Evolutionary conservation across 2,888 invertebrate species (phyloP), one percentile per base, ranked within the genome.

Genomic region (Rotaria magnacalcarata): DNA sequence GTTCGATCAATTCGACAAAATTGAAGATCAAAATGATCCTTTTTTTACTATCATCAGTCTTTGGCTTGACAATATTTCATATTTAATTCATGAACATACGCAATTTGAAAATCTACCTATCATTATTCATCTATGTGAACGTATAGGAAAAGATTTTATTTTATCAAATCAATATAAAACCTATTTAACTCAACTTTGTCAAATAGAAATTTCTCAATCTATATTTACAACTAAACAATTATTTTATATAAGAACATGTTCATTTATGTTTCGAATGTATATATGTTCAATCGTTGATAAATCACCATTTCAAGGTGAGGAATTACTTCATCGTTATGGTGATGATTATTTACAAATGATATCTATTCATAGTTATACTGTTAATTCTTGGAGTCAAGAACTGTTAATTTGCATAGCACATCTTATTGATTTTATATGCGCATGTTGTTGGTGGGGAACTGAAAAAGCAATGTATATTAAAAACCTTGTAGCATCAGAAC

Each of bases 211-310:
- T 21, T 47, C 47, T 4, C 43, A 80, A n/a, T 80, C 80, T 16
- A 80, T 80, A 80, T 80, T 47, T 47, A 80, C 43, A 47, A 14
- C n/a, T 47, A 43, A 80, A 80, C 47, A 47, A 47, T 80, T 80
- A 21, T 80, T 43, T 24, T 80, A 80, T 47, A 80, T 80, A 10
- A 80, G 47, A 80, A 80, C 80, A 80, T 80, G 80, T 47, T 80
- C 80, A n/a, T 47, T 80, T n/a, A 5, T 47, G 14, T 80, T 80
- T 43, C 80, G 47, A 47, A 47, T 80, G 43, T 80, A n/a, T n/a
- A 21, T 43, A 80, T 47, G 80, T 80, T 24, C 80, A 47, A 80
- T n/a, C 11, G 7, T 47, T 7, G 80, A 47, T 10, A 47, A 47
- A n/a, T 11, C 24, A 4, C 43, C 80, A n/a, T 43, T n/a, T 24